These are phyloP conservation scores for Channa maculata DNA, from an alignment of 2,113 vertebrate genomes.

Conservation along the genomic window DNA sequence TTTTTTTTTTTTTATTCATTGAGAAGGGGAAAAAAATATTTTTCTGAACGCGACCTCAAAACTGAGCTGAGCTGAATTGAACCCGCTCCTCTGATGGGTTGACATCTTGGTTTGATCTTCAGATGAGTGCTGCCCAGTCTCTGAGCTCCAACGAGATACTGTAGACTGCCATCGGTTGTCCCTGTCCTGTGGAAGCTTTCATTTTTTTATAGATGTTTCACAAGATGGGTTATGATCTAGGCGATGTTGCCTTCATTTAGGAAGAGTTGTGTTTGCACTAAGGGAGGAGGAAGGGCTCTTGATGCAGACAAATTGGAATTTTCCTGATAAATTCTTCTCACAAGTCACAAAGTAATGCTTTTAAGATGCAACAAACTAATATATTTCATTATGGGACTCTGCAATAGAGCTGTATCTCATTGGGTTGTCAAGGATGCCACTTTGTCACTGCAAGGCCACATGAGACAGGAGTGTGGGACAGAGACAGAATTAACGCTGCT, in stretches of 20 bases:
- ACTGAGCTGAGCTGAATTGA: constrained; percentile 57
- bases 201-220: constrained; percentile 73
- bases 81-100: constrained; percentile 21
- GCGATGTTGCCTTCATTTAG: constrained; percentile 68
- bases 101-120: constrained; percentile 27
- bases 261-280: constrained; percentile 73
- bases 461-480: constrained; percentile 43
- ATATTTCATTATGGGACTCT: constrained; percentile 69
- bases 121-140: constrained; percentile 9
- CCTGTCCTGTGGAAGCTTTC: constrained; percentile 39
- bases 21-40: constrained; percentile 53
- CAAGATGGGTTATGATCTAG: constrained; percentile 61
- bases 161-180: constrained; percentile 52
- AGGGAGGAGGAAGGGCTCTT: constrained; percentile 66
- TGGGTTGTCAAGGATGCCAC: constrained; percentile 73
- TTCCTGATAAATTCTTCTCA: constrained; percentile 67
- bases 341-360: constrained; percentile 74
- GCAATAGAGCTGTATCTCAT: constrained; percentile 76
- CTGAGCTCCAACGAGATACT: constrained; percentile 20
- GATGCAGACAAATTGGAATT: constrained; percentile 69
- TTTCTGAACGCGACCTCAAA: constrained; percentile 60
- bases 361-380: constrained; percentile 69
- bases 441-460: constrained; percentile 79
- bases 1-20: constrained; percentile 59
- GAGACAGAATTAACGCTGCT: constrained; percentile 61